Evolutionary conservation across 2,888 invertebrate genomes (phyloP).

Genomic region (Andrena marginata): DNA sequence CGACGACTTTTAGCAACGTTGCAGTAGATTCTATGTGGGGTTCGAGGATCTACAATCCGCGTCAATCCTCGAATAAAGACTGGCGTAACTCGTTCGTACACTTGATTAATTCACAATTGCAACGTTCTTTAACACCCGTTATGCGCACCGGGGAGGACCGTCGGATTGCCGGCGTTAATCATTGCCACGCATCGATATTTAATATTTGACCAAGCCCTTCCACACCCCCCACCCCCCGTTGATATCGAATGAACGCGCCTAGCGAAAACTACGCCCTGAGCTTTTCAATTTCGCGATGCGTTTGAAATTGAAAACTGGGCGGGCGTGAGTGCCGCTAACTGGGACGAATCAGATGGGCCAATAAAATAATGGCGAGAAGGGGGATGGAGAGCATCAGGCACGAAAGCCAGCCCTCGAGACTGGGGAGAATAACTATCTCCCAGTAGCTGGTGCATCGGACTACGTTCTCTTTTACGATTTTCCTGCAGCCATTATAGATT

Average conservation of each 20-base stretch:
- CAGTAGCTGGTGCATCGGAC: neutral
- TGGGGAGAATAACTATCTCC: neutral
- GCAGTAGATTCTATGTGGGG: too few species aligned
- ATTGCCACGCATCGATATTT: too few species aligned
- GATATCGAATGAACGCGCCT: neutral
- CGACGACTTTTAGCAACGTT: too few species aligned
- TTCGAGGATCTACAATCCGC: too few species aligned
- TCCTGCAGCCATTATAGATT: neutral
- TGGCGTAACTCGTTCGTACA: too few species aligned
- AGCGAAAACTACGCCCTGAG: neutral
- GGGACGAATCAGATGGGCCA: neutral
- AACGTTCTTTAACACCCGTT: too few species aligned
- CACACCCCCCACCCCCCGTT: neutral
- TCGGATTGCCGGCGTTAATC: too few species aligned
- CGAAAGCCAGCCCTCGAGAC: conserved; percentile 3
- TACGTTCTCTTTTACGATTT: neutral
- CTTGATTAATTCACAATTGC: too few species aligned
- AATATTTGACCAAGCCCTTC: neutral
- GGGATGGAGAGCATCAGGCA: neutral
- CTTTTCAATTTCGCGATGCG: neutral
- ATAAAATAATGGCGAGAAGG: conserved; percentile 2
- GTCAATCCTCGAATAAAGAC: too few species aligned
- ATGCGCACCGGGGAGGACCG: too few species aligned
- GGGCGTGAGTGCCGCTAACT: neutral
- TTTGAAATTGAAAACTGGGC: neutral